Evolutionary conservation across 2,113 vertebrate species (phyloP).

Genomic region (Athene cunicularia): DNA sequence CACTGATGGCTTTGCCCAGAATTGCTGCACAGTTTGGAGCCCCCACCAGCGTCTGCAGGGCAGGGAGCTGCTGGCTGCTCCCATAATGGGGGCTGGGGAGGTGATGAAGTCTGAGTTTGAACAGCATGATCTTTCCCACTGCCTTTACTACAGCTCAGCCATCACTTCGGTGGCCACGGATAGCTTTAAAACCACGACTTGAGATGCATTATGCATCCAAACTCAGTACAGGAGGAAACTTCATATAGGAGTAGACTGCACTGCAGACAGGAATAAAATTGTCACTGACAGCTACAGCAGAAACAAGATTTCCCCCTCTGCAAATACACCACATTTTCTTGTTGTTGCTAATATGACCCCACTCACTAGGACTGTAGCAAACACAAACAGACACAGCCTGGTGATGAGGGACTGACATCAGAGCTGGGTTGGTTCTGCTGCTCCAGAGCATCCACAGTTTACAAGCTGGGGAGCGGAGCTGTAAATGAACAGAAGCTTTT

Average conservation of each 20-base stretch:
- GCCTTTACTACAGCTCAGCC: not conserved
- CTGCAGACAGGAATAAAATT: not conserved
- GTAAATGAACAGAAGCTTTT: not conserved
- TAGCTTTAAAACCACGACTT: not conserved
- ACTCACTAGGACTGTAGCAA: not conserved
- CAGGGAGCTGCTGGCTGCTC: not conserved
- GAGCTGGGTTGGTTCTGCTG: not conserved
- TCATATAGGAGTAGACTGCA: not conserved
- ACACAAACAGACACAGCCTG: not conserved
- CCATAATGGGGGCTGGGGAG: accelerated
- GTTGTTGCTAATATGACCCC: not conserved
- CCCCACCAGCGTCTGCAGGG: accelerated
- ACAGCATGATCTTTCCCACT: not conserved
- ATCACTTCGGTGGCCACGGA: not conserved
- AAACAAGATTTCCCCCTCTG: not conserved
- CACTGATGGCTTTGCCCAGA: not conserved
- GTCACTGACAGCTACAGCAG: not conserved
- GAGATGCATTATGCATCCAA: not conserved
- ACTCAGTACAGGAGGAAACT: not conserved
- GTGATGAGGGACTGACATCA: not conserved
- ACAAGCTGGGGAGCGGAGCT: not conserved
- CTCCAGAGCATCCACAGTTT: not conserved
- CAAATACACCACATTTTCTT: not conserved
- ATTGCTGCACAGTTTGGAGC: not conserved
- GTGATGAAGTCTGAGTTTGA: not conserved